Base-by-base conservation (phyloP, 2,113 vertebrate species). In the Pygoscelis adeliae region DNA sequence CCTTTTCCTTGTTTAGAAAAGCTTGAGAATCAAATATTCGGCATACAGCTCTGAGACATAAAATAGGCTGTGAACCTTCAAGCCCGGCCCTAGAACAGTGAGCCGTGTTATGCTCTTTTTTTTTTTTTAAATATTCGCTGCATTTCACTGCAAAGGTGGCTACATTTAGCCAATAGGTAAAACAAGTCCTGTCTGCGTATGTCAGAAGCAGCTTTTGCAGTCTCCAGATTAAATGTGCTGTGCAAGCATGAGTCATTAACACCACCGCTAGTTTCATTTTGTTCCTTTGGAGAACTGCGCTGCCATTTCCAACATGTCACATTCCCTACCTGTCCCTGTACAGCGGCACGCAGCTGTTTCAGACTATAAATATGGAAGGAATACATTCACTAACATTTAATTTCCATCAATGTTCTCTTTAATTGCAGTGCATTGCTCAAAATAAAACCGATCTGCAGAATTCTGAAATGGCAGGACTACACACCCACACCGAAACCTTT, bases 211-310 rank as follows among this genome's bases (percentile, higher is more conserved):
- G 93, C 87, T 92, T 94, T 78, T 81, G 81, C 95, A 93, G 87
- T 38, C 94, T 88, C 78, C 85, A 96, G 84, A 73, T 70, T 62
- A 91, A 95, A 89, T 91, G 82, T 97, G 93, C 96, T 95, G 87
- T 93, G 94, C 84, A 90, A 96, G 94, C 87, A 80, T 96, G 95
- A 97, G 89, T 96, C 96, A 96, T 88, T 93, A 97, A 77, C 93
- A 95, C 46, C 79, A 83, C 74, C 40, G 26, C 62, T 38, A 80
- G 84, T 73, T 88, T 94, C 91, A 88, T 97, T 95, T 87, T 94
- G 95, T 88, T 96, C 93, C 84, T 95, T 10, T n/a, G 84, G 94
- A 96, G 91, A 84, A 58, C 89, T 70, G 93, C 71, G 63, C 1
- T 88, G 91, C 94, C 87, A 74, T 90, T 96, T 77, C 84, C 53